These are phyloP conservation scores for Moxostoma hubbsi DNA, from an alignment of 2,797 vertebrate species.

Conservation along the genomic window DNA sequence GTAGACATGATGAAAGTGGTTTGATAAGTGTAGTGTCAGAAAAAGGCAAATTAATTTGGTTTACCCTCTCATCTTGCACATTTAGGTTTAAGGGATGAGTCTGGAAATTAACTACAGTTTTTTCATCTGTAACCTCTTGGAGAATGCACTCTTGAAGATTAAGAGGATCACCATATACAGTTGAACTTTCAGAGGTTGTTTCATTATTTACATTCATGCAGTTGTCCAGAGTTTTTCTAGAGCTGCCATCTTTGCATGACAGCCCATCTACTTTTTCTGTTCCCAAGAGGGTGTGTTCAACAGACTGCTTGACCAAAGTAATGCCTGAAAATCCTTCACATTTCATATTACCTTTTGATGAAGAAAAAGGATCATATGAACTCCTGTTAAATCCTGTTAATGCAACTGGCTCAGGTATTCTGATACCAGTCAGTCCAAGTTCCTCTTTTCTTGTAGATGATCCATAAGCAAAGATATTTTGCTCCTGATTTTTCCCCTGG, in stretches of 20 bases:
- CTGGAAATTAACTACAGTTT: neutral
- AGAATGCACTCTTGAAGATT: neutral
- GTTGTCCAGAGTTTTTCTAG: neutral
- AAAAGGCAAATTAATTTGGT: neutral
- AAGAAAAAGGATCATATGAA: neutral
- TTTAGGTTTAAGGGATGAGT: neutral
- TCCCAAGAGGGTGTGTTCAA: neutral
- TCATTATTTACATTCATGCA: conserved; percentile 9
- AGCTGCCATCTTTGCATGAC: neutral
- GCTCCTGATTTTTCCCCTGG: conserved; percentile 13
- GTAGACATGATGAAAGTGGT: conserved; percentile 6
- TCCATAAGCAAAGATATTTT: neutral
- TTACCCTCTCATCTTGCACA: conserved; percentile 2
- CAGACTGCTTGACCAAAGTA: conserved; percentile 2
- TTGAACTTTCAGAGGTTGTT: neutral
- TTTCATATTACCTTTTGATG: conserved; percentile 22
- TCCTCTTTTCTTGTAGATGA: conserved; percentile 13
- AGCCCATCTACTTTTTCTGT: neutral
- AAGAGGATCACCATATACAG: neutral
- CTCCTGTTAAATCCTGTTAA: conserved; percentile 15
- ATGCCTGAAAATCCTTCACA: neutral
- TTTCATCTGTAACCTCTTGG: conserved; percentile 4
- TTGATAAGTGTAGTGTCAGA: conserved; percentile 7
- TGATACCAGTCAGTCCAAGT: neutral
- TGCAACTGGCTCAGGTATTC: conserved; percentile 7